Percentiles rank a stretch among this genome's conserved stretches.
These are phyloP conservation scores for Galeopsomyia nigrocyanea DNA, from an alignment of 2,888 invertebrate species.

Conservation along the genomic window DNA sequence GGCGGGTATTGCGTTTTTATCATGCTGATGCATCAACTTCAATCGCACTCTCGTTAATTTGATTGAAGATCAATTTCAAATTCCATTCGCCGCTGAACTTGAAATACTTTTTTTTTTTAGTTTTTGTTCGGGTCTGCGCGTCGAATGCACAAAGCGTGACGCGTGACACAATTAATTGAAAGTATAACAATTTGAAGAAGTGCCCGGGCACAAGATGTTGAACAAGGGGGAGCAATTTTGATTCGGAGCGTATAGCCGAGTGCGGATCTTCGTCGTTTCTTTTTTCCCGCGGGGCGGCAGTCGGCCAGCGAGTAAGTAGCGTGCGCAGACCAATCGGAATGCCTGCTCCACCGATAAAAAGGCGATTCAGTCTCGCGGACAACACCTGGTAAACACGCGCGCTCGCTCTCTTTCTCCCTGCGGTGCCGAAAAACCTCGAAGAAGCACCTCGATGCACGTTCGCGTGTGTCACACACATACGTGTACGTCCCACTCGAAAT, in stretches of 20 bases:
- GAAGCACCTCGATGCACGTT: constrained; percentile 54
- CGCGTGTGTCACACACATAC: no score
- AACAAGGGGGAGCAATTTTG: constrained; percentile 30
- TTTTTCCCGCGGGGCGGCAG: not conserved
- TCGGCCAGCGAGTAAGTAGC: not conserved
- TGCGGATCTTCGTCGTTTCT: not conserved
- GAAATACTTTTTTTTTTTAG: no score
- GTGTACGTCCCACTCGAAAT: no score
- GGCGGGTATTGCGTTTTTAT: no score
- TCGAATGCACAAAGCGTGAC: not conserved
- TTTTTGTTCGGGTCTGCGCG: no score
- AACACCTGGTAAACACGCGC: constrained; percentile 44
- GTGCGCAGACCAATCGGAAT: constrained; percentile 32
- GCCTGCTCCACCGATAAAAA: constrained; percentile 28
- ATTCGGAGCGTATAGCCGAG: not conserved
- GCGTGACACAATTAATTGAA: constrained; percentile 7
- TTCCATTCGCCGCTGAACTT: no score
- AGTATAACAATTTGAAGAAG: not conserved
- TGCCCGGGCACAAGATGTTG: constrained; percentile 23
- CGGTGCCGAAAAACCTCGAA: constrained; percentile 50
- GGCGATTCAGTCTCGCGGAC: constrained; percentile 31
- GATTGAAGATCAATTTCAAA: no score
- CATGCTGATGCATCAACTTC: constrained; percentile 1
- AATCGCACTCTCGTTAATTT: no score
- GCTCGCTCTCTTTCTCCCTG: no score